phyloP scores from a whole-genome alignment of 2,888 invertebrate genomes.

The Idaea aversata region DNA sequence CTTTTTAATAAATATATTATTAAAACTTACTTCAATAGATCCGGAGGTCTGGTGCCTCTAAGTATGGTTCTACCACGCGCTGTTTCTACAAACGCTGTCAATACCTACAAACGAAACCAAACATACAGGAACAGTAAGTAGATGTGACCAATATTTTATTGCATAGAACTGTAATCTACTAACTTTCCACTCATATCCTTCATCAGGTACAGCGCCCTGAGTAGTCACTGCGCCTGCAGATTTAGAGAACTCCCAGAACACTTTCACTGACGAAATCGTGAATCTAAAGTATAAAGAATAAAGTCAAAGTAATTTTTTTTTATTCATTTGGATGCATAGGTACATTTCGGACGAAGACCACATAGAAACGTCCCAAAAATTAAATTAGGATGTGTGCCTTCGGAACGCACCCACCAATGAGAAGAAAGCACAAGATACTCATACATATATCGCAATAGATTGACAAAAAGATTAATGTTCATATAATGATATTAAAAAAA shows the following conservation, averaged over 20 bases:
- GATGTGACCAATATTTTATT: background rate
- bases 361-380: too few relatives aligned
- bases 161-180: background rate
- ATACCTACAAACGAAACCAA: slow-evolving; percentile 35
- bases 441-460: too few relatives aligned
- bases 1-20: background rate
- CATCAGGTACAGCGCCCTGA: slow-evolving; percentile 60
- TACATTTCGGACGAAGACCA: too few relatives aligned
- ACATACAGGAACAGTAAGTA: background rate
- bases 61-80: slow-evolving; percentile 68
- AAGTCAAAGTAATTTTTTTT: background rate
- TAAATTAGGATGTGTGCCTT: too few relatives aligned
- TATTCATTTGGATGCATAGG: too few relatives aligned
- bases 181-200: slow-evolving; percentile 67
- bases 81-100: slow-evolving; percentile 68
- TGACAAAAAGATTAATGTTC: too few relatives aligned
- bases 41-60: slow-evolving; percentile 68
- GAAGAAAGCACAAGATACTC: too few relatives aligned
- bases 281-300: slow-evolving; percentile 38
- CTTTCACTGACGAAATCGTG: slow-evolving; percentile 57
- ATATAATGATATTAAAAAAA: too few relatives aligned
- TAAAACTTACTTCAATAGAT: slow-evolving; percentile 55
- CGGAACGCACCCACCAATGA: too few relatives aligned
- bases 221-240: slow-evolving; percentile 33
- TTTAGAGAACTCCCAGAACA: slow-evolving; percentile 63